Percentiles rank a stretch among this genome's conserved stretches.
phyloP scores from a whole-genome alignment of 1,140 invertebrate species.

The Trachymyrmex cornetzi region DNA sequence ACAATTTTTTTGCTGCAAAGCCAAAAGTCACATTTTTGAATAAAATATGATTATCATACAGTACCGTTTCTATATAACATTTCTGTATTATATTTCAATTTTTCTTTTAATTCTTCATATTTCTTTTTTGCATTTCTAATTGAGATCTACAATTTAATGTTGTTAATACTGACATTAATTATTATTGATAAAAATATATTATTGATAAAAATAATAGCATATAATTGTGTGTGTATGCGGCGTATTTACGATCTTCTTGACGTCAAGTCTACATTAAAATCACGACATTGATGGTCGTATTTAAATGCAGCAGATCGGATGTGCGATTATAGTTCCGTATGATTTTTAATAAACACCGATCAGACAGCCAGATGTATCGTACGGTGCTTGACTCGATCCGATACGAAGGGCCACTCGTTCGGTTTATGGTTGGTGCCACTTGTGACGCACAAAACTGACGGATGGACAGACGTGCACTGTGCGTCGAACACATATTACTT shows the following conservation, averaged over 20 bases:
- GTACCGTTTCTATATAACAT: too few species aligned
- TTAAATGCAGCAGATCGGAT: constrained; percentile 28
- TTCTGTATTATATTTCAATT: too few species aligned
- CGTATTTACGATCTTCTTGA: neutral
- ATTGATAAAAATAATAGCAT: too few species aligned
- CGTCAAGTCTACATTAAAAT: neutral
- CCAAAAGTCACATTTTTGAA: neutral
- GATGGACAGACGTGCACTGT: constrained; percentile 79
- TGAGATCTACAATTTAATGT: neutral
- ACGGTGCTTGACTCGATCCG: constrained; percentile 82
- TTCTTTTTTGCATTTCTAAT: neutral
- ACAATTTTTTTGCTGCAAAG: neutral
- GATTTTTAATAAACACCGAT: constrained; percentile 86
- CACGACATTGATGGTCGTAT: neutral
- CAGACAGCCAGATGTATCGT: constrained; percentile 84
- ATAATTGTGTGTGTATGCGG: neutral
- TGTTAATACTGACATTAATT: neutral
- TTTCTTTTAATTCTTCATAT: neutral
- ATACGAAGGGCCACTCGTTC: constrained; percentile 79
- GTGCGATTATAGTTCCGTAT: constrained; percentile 77
- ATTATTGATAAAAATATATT: neutral
- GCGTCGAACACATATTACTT: constrained; percentile 83
- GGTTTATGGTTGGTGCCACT: constrained; percentile 80
- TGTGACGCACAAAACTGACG: constrained; percentile 82
- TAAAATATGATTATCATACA: neutral